Percentiles rank a stretch among this genome's conserved stretches.
Conservation (phyloP, 1,140 invertebrate genomes). For the Drosophila varians region DNA sequence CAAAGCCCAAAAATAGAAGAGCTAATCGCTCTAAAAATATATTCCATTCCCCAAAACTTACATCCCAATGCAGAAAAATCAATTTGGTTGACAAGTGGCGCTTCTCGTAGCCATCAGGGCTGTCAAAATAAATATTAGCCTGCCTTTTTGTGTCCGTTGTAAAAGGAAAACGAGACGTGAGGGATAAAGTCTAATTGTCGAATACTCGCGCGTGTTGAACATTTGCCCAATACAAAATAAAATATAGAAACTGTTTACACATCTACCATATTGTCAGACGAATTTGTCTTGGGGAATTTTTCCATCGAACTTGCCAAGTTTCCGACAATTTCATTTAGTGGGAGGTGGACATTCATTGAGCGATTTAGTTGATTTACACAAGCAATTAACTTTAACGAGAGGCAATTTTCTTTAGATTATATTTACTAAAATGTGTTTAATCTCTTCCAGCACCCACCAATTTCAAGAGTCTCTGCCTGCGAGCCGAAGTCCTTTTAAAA, state of each 20-base stretch:
- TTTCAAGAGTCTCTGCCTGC: constrained; percentile 88
- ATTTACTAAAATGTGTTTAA: constrained; percentile 13
- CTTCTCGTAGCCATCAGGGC: neutral
- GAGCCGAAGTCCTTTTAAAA: constrained; percentile 87
- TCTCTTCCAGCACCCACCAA: constrained; percentile 87
- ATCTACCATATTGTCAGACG: constrained; percentile 43
- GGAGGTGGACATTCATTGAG: constrained; percentile 50
- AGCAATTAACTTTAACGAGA: neutral
- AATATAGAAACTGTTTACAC: constrained; percentile 1
- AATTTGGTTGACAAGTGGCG: neutral
- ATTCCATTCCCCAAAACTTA: neutral
- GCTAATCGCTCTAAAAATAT: neutral
- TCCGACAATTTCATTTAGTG: constrained; percentile 59
- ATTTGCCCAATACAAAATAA: constrained; percentile 17
- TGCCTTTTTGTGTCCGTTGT: neutral
- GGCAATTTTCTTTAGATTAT: neutral
- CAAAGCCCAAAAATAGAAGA: neutral
- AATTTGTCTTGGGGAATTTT: constrained; percentile 32
- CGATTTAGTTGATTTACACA: constrained; percentile 34
- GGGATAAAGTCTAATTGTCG: constrained; percentile 49
- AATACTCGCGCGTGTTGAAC: constrained; percentile 59
- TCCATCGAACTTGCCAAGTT: constrained; percentile 29
- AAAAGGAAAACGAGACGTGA: constrained; percentile 1
- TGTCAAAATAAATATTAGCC: constrained; percentile 18
- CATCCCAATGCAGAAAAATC: neutral